Evolutionary conservation across 2,888 invertebrate species (phyloP).

Genomic region (Agrotis exclamationis): DNA sequence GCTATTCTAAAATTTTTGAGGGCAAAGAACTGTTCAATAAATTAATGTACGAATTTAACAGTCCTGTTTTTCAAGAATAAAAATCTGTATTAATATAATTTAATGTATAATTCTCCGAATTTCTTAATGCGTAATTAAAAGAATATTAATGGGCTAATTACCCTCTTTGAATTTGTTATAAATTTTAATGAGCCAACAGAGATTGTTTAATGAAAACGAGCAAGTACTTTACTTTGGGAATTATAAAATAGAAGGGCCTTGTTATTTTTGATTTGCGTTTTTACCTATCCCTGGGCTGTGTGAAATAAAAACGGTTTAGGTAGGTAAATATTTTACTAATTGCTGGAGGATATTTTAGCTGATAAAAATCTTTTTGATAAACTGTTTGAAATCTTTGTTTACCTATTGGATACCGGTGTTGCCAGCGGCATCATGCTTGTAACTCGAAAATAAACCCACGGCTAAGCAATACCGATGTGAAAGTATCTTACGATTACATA

Average conservation of each 20-base stretch:
- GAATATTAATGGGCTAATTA: conserved; percentile 52
- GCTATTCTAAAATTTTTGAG: no score
- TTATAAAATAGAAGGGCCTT: conserved; percentile 2
- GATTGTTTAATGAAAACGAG: conserved; percentile 41
- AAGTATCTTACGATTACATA: no score
- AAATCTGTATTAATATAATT: conserved; percentile 28
- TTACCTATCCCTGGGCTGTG: background rate
- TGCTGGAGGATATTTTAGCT: background rate
- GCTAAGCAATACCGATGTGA: no score
- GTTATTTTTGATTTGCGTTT: background rate
- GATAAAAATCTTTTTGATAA: background rate
- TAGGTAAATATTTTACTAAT: background rate
- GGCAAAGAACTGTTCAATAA: conserved; percentile 1
- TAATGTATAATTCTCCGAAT: conserved; percentile 29
- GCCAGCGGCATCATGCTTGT: no score
- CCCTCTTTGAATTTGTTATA: conserved; percentile 43
- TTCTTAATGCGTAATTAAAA: conserved; percentile 44
- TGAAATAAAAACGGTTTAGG: background rate
- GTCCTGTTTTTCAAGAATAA: conserved; percentile 12
- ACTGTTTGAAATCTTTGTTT: background rate
- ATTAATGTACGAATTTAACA: conserved; percentile 7
- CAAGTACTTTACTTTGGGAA: conserved; percentile 10
- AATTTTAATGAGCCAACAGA: conserved; percentile 44
- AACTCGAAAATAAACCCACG: no score
- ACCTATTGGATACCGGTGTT: background rate